Conservation (phyloP, 2,113 vertebrate genomes). For the Elaphurus davidianus region DNA sequence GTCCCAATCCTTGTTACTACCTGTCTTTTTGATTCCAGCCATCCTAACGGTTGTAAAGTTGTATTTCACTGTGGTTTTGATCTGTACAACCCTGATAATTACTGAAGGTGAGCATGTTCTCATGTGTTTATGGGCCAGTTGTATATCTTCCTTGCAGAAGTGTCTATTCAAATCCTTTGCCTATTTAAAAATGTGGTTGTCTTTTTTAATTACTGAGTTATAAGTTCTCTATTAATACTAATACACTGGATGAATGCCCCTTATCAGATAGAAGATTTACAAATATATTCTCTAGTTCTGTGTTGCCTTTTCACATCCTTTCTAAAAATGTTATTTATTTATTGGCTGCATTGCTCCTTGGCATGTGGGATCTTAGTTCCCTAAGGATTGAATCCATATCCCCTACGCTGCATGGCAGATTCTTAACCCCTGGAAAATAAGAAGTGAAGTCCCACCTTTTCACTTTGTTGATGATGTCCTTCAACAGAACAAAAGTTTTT, state of each 20-base stretch:
- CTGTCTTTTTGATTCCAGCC: neutral
- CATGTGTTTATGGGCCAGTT: neutral
- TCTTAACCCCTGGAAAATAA: neutral
- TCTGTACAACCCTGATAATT: neutral
- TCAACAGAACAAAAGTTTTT: neutral
- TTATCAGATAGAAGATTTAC: neutral
- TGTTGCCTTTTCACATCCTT: neutral
- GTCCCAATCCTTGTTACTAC: neutral
- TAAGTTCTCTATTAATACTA: neutral
- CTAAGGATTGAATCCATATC: neutral
- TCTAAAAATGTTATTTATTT: neutral
- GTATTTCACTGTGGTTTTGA: neutral
- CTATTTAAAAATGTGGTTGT: neutral
- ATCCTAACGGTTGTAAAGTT: neutral
- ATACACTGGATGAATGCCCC: neutral
- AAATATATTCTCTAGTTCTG: neutral
- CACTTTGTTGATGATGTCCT: neutral
- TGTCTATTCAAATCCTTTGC: neutral
- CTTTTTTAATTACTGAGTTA: neutral
- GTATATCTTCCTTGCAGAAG: neutral
- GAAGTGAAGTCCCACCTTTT: neutral
- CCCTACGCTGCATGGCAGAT: neutral
- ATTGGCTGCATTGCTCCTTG: neutral
- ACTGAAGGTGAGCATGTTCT: neutral
- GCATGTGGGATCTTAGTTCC: neutral